Evolutionary conservation across 2,888 invertebrate genomes (phyloP), one percentile per base, ranked within the genome.

Genomic region (Arrhopalites spinosus): DNA sequence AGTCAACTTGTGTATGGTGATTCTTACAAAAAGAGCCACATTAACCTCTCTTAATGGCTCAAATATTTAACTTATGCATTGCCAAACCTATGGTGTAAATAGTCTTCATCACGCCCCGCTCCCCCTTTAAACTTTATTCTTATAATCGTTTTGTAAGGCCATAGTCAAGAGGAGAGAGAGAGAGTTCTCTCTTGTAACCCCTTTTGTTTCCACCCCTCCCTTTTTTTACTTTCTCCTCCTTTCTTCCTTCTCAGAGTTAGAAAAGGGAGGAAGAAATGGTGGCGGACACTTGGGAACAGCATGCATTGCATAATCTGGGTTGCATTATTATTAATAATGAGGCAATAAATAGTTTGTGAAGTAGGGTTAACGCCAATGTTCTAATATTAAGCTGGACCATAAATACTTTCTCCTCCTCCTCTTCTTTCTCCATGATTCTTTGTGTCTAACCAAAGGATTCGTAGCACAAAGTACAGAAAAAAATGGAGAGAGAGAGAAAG

Each of bases 251-350:
- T 25, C 59, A 59, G 17, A 50, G 50, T 50, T 50, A 50, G 7
- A 50, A n/a, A 50, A 15, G 36, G n/a, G 50, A 50, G 50, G n/a
- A n/a, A 50, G 50, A 50, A 50, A 50, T 15, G 2, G 50, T n/a
- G 7, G 5, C 23, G 59, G 59, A 23, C 8, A 59, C 17, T 17
- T 59, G 23, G 63, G 29, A 17, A 15, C 30, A 13, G 43, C 2
- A 20, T 17, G 43, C 29, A 66, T 29, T 66, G 66, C 30, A 20
- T 66, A 66, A 66, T 66, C 66, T 30, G 29, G 43, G 3, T 30
- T 43, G 23, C 23, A 66, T 66, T 66, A 66, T 36, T 66, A 66
- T 66, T 66, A 66, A 66, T 66, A 66, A 66, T 43, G 43, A n/a
- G 59, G 59, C n/a, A 63, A 66, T 66, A 66, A 66, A 66, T 66